phyloP scores from a whole-genome alignment of 2,797 vertebrate genomes.

The Pseudochirops cupreus region DNA sequence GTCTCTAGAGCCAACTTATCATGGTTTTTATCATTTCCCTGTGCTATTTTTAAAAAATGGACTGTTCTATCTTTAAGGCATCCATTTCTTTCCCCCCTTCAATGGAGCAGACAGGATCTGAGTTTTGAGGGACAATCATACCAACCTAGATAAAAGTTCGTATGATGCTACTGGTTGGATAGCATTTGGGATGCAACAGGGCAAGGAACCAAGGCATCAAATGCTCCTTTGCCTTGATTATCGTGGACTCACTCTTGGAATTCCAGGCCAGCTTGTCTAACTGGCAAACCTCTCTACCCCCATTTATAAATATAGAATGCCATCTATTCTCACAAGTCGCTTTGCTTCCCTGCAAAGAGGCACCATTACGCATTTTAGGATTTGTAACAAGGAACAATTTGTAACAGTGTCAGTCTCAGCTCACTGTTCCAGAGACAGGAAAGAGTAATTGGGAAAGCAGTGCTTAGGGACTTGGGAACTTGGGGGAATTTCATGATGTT shows the following conservation, averaged over 20 bases:
- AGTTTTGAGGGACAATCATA: neutral
- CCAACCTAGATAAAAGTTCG: conserved; percentile 17
- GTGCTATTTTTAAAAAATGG: conserved; percentile 49
- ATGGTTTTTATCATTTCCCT: conserved; percentile 58
- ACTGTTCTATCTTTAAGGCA: conserved; percentile 50
- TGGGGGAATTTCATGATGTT: neutral
- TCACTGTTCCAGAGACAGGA: neutral
- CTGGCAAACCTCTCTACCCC: neutral
- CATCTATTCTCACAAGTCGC: neutral
- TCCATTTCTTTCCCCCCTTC: conserved; percentile 11
- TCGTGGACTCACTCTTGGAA: conserved; percentile 52
- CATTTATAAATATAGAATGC: conserved; percentile 19
- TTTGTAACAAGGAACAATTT: neutral
- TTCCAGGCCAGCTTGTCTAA: neutral
- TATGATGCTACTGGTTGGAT: neutral
- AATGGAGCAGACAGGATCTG: conserved; percentile 18
- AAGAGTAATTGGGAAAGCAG: conserved; percentile 4
- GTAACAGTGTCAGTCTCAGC: neutral
- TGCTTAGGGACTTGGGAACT: neutral
- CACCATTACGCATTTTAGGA: neutral
- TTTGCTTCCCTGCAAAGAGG: conserved; percentile 14
- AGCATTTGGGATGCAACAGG: conserved; percentile 15
- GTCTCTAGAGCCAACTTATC: conserved; percentile 46
- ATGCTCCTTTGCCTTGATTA: neutral
- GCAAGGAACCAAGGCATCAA: neutral